phyloP scores from a whole-genome alignment of 1,140 invertebrate species.

The Physella acuta region DNA sequence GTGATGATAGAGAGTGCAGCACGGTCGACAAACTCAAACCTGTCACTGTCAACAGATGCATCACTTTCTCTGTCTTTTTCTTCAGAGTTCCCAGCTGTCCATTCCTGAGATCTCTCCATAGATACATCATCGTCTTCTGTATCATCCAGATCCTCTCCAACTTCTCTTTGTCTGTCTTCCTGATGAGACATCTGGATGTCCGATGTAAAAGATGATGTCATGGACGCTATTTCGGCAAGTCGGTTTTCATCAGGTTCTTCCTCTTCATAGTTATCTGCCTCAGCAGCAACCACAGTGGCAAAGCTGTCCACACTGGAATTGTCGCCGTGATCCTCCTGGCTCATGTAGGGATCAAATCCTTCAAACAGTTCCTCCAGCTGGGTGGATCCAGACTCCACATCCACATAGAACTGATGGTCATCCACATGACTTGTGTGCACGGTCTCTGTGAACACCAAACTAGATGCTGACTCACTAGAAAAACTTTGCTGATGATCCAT shows the following conservation, averaged over 20 bases:
- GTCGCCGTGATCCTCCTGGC: conserved; percentile 61
- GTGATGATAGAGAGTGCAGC: conserved; percentile 53
- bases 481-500: too few relatives aligned
- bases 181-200: conserved; percentile 49
- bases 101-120: conserved; percentile 61
- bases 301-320: conserved; percentile 86
- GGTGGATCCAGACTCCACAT: conserved; percentile 14
- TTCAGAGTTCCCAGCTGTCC: conserved; percentile 54
- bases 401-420: conserved; percentile 11
- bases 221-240: conserved; percentile 56
- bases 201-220: conserved; percentile 60
- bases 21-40: conserved; percentile 53
- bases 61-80: conserved; percentile 34
- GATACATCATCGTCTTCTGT: conserved; percentile 38
- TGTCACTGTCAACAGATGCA: conserved; percentile 42
- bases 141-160: conserved; percentile 82
- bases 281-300: conserved; percentile 61
- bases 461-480: conserved; percentile 26
- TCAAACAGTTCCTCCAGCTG: not conserved
- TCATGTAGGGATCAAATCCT: not conserved
- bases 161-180: conserved; percentile 53
- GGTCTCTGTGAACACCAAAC: conserved; percentile 6
- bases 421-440: not conserved
- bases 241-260: conserved; percentile 78
- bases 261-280: conserved; percentile 76